Evolutionary conservation across 2,888 invertebrate genomes (phyloP).

Genomic region (Hyppa rectilinea): DNA sequence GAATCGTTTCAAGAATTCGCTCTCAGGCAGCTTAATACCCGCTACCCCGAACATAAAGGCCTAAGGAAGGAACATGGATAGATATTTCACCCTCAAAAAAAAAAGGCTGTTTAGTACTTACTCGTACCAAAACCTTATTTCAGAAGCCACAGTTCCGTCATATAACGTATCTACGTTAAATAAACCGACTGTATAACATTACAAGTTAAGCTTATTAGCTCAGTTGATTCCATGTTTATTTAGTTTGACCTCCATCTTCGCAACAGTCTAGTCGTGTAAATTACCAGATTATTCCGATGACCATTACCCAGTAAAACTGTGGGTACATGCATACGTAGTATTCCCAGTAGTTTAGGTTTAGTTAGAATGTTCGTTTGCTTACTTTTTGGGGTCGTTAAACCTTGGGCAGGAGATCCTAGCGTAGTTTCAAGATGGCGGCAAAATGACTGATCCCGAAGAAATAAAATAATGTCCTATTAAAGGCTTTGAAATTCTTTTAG

Average conservation of each 20-base stretch:
- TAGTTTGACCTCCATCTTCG: conserved; percentile 50
- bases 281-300: conserved; percentile 51
- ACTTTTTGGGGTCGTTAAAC: conserved; percentile 16
- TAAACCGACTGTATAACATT: conserved; percentile 28
- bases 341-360: conserved; percentile 20
- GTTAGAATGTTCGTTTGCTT: neutral
- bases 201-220: conserved; percentile 43
- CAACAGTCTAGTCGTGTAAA: conserved; percentile 43
- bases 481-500: neutral
- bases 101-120: neutral
- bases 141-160: neutral
- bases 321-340: conserved; percentile 26
- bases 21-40: neutral
- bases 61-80: too few species aligned
- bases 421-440: neutral
- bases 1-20: neutral
- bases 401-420: neutral
- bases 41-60: too few species aligned
- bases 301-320: conserved; percentile 37
- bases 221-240: conserved; percentile 56
- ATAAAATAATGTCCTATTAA: neutral
- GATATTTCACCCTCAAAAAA: too few species aligned
- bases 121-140: neutral
- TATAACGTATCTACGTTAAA: conserved; percentile 17
- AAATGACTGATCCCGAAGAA: neutral